Evolutionary conservation across 1,140 invertebrate genomes (phyloP), one percentile per base, ranked within the genome.

Genomic region (Physella acuta): DNA sequence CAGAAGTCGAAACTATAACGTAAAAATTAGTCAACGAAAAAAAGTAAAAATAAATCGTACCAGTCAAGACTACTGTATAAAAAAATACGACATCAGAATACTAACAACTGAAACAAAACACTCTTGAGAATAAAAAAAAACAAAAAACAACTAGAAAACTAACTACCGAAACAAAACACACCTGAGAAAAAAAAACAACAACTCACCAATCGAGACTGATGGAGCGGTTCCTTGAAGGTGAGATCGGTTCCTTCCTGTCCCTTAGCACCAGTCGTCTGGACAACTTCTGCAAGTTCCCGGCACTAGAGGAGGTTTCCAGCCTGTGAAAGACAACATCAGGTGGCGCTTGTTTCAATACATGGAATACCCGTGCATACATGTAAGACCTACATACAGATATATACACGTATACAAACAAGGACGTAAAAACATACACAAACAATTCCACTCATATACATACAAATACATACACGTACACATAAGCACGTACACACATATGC

Each of bases 131-230:
- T 31, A 20, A 60, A n/a, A n/a, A n/a, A n/a, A n/a, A n/a, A n/a
- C n/a, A n/a, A n/a, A n/a, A n/a, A n/a, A n/a, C n/a, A n/a, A n/a
- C n/a, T n/a, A n/a, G n/a, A n/a, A n/a, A n/a, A n/a, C n/a, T 11
- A 56, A 56, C 14, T 11, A 11, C 53, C 24, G 5, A 11, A 30
- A 56, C n/a, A 30, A 56, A 56, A 56, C 14, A 56, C 11, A 11
- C 24, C 11, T 4, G n/a, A 60, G 58, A 26, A 8, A 55, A 17
- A 2, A 30, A 33, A n/a, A 68, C 33, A 39, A 51, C 11, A 30
- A 67, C 76, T 71, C 71, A 79, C 78, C 78, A 79, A 44, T 79
- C 78, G 37, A 79, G 53, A 65, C 78, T 79, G 44, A 79, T 74
- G 26, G 76, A 79, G 28, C 78, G 55, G 31, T 76, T 72, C 51